A percentile compares a stretch with the other conserved stretches of the same genome.
phyloP scores from a whole-genome alignment of 2,113 vertebrate species.

The Salvelinus alpinus region DNA sequence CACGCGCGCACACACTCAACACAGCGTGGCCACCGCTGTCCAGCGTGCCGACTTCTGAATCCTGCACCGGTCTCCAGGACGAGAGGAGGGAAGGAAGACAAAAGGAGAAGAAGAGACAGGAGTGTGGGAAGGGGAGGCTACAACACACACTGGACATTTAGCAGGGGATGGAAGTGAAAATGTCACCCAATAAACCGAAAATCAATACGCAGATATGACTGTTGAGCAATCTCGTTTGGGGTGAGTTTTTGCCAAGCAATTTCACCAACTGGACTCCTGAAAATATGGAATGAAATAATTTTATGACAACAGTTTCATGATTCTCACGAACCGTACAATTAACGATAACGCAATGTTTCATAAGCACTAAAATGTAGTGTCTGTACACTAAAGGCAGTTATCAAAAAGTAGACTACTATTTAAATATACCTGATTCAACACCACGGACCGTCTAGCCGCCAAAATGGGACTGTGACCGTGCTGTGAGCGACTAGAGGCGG shows the following conservation, averaged over 20 bases:
- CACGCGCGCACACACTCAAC: conserved; percentile 17
- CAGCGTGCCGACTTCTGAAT: conserved; percentile 50
- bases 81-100: conserved; percentile 17
- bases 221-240: conserved; percentile 32
- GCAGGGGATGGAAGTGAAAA: conserved; percentile 46
- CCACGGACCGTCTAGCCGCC: conserved; percentile 56
- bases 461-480: conserved; percentile 74
- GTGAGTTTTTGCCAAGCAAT: conserved; percentile 45
- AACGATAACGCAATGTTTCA: conserved; percentile 42
- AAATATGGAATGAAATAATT: conserved; percentile 63
- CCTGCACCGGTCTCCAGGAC: conserved; percentile 36
- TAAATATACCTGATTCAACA: conserved; percentile 46
- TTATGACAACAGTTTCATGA: conserved; percentile 49
- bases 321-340: conserved; percentile 46
- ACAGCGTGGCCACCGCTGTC: conserved; percentile 47
- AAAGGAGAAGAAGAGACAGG: conserved; percentile 41
- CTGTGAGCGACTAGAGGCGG: conserved; percentile 70
- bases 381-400: conserved; percentile 47
- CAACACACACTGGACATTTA: conserved; percentile 46
- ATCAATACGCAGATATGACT: conserved; percentile 61
- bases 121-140: conserved; percentile 28
- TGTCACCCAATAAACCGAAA: conserved; percentile 43
- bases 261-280: conserved; percentile 35
- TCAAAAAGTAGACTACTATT: neutral
- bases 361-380: conserved; percentile 59